Evolutionary conservation across 2,113 vertebrate species (phyloP).

Genomic region (Tringa solitaria): DNA sequence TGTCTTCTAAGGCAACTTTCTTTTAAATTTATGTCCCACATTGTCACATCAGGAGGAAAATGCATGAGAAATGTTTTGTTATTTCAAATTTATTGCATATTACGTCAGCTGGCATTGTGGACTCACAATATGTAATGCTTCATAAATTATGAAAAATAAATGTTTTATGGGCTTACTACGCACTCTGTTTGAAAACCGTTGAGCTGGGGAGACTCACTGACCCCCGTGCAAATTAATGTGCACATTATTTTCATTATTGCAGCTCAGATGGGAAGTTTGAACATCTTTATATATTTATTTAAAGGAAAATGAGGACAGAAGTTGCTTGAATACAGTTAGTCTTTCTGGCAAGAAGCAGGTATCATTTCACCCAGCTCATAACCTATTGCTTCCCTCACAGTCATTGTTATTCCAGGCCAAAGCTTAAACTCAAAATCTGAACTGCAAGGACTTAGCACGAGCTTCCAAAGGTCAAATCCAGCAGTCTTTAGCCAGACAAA

Average conservation of each 20-base stretch:
- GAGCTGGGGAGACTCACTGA: conserved; percentile 60
- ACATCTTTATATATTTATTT: conserved; percentile 47
- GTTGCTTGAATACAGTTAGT: conserved; percentile 26
- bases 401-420: conserved; percentile 73
- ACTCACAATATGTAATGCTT: conserved; percentile 68
- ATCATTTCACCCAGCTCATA: conserved; percentile 57
- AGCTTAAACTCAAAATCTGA: conserved; percentile 72
- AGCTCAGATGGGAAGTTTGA: conserved; percentile 49
- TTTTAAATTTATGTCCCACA: conserved; percentile 65
- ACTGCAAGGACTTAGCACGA: conserved; percentile 20
- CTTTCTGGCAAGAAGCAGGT: conserved; percentile 47
- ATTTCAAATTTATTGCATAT: conserved; percentile 70
- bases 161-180: conserved; percentile 51
- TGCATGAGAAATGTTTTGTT: conserved; percentile 70
- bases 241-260: conserved; percentile 63
- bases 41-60: conserved; percentile 68
- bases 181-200: conserved; percentile 54
- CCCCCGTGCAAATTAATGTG: conserved; percentile 57
- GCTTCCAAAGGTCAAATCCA: conserved; percentile 46
- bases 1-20: conserved; percentile 60
- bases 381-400: conserved; percentile 64
- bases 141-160: conserved; percentile 74
- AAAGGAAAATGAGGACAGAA: conserved; percentile 37
- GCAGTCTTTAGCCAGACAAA: neutral
- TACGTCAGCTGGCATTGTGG: conserved; percentile 68